Percentiles rank a stretch among this genome's conserved stretches.
Conservation (phyloP, 2,888 invertebrate genomes). For the Mimachlamys varia region DNA sequence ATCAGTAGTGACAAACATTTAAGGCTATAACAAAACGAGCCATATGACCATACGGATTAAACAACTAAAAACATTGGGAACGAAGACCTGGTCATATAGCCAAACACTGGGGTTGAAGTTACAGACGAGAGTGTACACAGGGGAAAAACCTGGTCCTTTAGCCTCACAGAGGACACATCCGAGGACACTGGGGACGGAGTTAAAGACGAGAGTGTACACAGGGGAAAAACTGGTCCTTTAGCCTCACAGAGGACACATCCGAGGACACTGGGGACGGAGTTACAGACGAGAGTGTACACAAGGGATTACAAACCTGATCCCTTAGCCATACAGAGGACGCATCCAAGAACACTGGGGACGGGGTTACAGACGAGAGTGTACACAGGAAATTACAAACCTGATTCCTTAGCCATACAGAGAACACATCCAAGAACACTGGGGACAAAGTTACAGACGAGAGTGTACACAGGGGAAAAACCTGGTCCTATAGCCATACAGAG, state of each 20-base stretch:
- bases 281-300: constrained; percentile 57
- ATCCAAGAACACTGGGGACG: constrained; percentile 52
- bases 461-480: constrained; percentile 55
- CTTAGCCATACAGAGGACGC: constrained; percentile 51
- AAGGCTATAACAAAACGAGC: constrained; percentile 51
- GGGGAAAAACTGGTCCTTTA: constrained; percentile 55
- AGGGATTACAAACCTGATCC: constrained; percentile 54
- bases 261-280: constrained; percentile 51
- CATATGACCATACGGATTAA: constrained; percentile 50
- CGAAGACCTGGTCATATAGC: constrained; percentile 57
- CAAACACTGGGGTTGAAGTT: constrained; percentile 54
- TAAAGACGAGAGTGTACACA: constrained; percentile 57
- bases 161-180: constrained; percentile 53
- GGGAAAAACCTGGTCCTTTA: constrained; percentile 54
- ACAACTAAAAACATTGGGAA: constrained; percentile 53
- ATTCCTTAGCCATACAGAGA: constrained; percentile 51
- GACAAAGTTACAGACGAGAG: constrained; percentile 55
- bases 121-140: constrained; percentile 56
- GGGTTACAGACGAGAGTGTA: constrained; percentile 58
- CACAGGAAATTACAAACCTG: constrained; percentile 52
- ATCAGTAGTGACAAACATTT: no score
- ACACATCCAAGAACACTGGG: constrained; percentile 52
- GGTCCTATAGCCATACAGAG: constrained; percentile 54
- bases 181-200: constrained; percentile 51
- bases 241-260: constrained; percentile 53